These are phyloP conservation scores for Coendou prehensilis DNA, from an alignment of 2,797 vertebrate species.

Conservation along the genomic window DNA sequence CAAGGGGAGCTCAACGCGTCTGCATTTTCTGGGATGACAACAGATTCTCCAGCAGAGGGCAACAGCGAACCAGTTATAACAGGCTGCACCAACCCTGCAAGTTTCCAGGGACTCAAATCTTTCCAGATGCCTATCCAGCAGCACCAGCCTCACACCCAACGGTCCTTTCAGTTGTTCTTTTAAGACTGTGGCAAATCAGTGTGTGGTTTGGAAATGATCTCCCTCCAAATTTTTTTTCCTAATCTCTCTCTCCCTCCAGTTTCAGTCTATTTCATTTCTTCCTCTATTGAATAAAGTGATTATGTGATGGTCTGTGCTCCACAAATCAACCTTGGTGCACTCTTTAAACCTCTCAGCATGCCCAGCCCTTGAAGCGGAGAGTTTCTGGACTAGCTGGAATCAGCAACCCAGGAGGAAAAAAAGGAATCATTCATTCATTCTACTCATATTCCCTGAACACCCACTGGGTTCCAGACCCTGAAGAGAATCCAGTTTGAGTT, in stretches of 20 bases:
- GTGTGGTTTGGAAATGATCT: slow-evolving; percentile 50
- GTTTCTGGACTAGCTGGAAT: slow-evolving; percentile 11
- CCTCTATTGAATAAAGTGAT: not conserved
- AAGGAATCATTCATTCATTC: slow-evolving; percentile 68
- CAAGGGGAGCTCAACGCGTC: not conserved
- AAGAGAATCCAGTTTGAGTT: slow-evolving; percentile 62
- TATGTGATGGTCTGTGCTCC: not conserved
- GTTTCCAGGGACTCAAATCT: slow-evolving; percentile 30
- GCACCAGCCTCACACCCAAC: not conserved
- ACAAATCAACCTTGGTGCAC: not conserved
- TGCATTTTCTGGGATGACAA: slow-evolving; percentile 24
- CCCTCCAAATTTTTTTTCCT: slow-evolving; percentile 7
- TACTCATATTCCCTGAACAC: slow-evolving; percentile 45
- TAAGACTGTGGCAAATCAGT: not conserved
- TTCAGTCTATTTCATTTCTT: not conserved
- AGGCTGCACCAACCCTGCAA: not conserved
- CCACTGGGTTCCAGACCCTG: slow-evolving; percentile 43
- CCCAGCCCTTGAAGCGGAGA: slow-evolving; percentile 22
- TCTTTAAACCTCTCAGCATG: not conserved
- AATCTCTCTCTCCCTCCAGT: not conserved
- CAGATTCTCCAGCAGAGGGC: slow-evolving; percentile 84
- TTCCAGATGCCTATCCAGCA: not conserved
- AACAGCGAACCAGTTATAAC: slow-evolving; percentile 78
- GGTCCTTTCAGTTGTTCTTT: slow-evolving; percentile 56
- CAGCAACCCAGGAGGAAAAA: slow-evolving; percentile 20